Percentiles rank a stretch among this genome's conserved stretches.
Conservation (phyloP, 2,113 vertebrate genomes). For the Eclectus roratus region DNA sequence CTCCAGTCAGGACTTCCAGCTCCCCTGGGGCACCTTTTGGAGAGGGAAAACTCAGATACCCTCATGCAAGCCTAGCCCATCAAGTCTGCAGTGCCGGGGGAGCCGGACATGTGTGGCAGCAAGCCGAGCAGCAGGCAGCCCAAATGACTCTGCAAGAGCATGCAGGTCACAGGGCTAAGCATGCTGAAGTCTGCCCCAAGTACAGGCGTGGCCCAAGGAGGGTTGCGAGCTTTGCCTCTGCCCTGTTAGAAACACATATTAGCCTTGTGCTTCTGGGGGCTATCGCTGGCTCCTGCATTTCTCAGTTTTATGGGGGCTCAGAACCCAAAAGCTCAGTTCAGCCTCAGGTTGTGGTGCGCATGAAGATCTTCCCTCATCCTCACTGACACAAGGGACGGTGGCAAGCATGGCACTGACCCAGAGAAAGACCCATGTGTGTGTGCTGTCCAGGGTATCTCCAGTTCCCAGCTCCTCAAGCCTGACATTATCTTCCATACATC, state of each 20-base stretch:
- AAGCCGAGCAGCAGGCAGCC: rapidly evolving
- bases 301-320: background rate
- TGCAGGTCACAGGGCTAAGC: background rate
- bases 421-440: background rate
- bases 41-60: background rate
- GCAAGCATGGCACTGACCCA: background rate
- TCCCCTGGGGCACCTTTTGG: background rate
- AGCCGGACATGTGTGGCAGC: background rate
- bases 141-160: background rate
- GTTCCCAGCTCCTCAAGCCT: background rate
- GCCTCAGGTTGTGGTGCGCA: rapidly evolving
- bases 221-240: background rate
- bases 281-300: background rate
- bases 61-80: background rate
- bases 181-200: background rate
- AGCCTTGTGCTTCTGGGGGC: background rate
- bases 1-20: background rate
- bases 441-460: background rate
- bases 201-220: rapidly evolving
- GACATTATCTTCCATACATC: background rate
- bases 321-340: background rate
- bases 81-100: rapidly evolving
- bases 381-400: rapidly evolving
- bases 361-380: background rate
- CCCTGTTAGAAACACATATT: background rate